Conservation (phyloP, 2,888 invertebrate genomes). For the Conops quadrifasciatus region DNA sequence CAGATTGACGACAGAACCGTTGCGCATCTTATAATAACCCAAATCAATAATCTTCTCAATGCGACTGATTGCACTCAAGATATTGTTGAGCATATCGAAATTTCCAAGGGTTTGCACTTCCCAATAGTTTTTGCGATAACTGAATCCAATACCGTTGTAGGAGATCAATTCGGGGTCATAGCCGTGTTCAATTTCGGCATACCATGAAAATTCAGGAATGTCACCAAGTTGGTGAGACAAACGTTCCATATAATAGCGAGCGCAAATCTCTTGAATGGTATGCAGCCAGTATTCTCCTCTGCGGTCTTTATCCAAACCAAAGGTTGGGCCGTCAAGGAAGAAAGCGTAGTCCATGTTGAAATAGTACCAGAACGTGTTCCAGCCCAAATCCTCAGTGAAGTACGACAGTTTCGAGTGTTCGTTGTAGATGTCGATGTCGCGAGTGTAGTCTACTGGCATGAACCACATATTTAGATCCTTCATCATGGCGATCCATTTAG, state of each 20-base stretch:
- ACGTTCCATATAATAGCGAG: conserved; percentile 79
- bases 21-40: conserved; percentile 60
- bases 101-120: conserved; percentile 64
- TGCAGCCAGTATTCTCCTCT: conserved; percentile 73
- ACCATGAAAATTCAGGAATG: conserved; percentile 69
- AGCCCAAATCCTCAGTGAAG: conserved; percentile 75
- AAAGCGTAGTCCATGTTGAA: conserved; percentile 70
- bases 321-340: conserved; percentile 70
- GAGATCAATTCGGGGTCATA: conserved; percentile 71
- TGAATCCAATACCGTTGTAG: conserved; percentile 72
- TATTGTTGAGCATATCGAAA: conserved; percentile 47
- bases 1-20: conserved; percentile 51
- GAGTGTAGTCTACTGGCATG: conserved; percentile 69
- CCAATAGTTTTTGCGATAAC: conserved; percentile 70
- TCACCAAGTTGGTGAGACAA: conserved; percentile 74
- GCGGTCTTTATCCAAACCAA: conserved; percentile 67
- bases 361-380: conserved; percentile 73
- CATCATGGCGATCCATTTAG: conserved; percentile 43
- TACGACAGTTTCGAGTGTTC: conserved; percentile 71
- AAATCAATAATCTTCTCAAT: conserved; percentile 66
- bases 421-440: conserved; percentile 63
- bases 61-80: conserved; percentile 58
- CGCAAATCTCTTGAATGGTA: conserved; percentile 72
- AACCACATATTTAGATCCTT: conserved; percentile 49
- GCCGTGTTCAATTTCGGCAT: conserved; percentile 68